A percentile compares a stretch with the other conserved stretches of the same genome.
These are phyloP conservation scores for Drosophila albomicans DNA, from an alignment of 1,140 invertebrate genomes.

Conservation along the genomic window DNA sequence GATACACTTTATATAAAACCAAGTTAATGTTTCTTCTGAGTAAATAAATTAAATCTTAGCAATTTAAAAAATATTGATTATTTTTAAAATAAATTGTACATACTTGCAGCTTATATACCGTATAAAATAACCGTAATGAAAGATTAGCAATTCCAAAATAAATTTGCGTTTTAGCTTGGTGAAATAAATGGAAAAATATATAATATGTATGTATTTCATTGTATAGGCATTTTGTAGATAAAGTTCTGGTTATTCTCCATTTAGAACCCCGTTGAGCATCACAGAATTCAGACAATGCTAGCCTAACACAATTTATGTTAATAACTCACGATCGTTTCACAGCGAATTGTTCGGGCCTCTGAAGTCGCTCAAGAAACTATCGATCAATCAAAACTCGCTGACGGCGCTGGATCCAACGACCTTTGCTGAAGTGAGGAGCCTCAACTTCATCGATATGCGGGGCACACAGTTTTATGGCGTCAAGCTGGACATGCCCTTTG, in stretches of 20 bases:
- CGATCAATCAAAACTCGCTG: constrained; percentile 65
- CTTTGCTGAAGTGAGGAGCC: constrained; percentile 50
- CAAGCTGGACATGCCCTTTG: constrained; percentile 71
- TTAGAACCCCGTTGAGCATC: neutral
- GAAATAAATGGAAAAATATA: too few species aligned
- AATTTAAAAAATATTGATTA: too few species aligned
- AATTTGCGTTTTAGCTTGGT: too few species aligned
- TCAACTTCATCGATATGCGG: constrained; percentile 58
- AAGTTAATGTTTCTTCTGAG: too few species aligned
- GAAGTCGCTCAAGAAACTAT: constrained; percentile 47
- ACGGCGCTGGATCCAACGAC: constrained; percentile 36
- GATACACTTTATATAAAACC: too few species aligned
- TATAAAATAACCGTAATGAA: too few species aligned
- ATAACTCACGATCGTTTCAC: constrained; percentile 35
- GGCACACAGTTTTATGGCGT: constrained; percentile 69
- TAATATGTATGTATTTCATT: too few species aligned
- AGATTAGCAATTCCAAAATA: too few species aligned
- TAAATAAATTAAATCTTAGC: too few species aligned
- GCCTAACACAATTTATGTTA: neutral
- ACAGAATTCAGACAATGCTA: neutral
- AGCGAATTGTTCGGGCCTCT: constrained; percentile 62
- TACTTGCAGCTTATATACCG: too few species aligned
- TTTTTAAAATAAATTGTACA: too few species aligned
- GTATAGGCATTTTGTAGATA: neutral
- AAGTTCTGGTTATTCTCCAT: neutral